Evolutionary conservation across 2,888 invertebrate genomes (phyloP).

Genomic region (Branchellion lobata): DNA sequence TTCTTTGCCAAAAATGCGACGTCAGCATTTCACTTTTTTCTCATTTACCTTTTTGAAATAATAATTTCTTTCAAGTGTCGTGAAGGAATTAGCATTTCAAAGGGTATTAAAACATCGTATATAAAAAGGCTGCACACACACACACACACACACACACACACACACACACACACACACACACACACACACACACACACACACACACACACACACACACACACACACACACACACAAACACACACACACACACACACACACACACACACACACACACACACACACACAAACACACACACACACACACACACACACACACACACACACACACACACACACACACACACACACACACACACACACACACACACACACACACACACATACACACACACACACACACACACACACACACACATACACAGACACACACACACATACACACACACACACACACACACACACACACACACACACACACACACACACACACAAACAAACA

Average conservation of each 20-base stretch:
- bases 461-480: slow-evolving; percentile 11
- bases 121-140: background rate
- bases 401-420: slow-evolving; percentile 19
- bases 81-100: slow-evolving; percentile 3
- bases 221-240: slow-evolving; percentile 11
- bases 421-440: slow-evolving; percentile 11
- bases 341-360: slow-evolving; percentile 5
- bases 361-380: slow-evolving; percentile 7
- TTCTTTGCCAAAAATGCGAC: too few relatives aligned
- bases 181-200: slow-evolving; percentile 8
- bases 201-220: slow-evolving; percentile 17
- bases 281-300: background rate
- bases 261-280: slow-evolving; percentile 4
- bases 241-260: background rate
- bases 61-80: background rate
- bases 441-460: slow-evolving; percentile 3
- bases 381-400: slow-evolving; percentile 13
- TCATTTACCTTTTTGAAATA: background rate
- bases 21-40: slow-evolving; percentile 2
- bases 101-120: background rate
- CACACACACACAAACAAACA: slow-evolving; percentile 1
- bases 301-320: slow-evolving; percentile 24
- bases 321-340: slow-evolving; percentile 21
- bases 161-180: slow-evolving; percentile 18
- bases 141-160: slow-evolving; percentile 26